Percentiles rank a stretch among this genome's conserved stretches.
phyloP scores from a whole-genome alignment of 2,888 invertebrate genomes.

The Drosophila limbata region DNA sequence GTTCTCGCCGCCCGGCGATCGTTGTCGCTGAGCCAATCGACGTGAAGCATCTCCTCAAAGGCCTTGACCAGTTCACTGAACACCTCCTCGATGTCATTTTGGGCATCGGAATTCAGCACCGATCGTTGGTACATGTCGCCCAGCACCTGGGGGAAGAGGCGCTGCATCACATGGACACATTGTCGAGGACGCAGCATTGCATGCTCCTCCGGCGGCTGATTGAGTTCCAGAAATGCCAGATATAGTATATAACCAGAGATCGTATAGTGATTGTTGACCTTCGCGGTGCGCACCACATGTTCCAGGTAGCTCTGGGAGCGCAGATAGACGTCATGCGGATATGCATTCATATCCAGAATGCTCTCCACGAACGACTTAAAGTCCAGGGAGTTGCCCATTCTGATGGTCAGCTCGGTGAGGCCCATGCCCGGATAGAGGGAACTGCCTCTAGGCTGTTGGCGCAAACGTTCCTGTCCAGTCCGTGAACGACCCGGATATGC shows the following conservation, averaged over 20 bases:
- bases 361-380: constrained; percentile 78
- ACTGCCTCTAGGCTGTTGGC: constrained; percentile 44
- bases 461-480: constrained; percentile 62
- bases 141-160: constrained; percentile 77
- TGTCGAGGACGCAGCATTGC: constrained; percentile 53
- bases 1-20: constrained; percentile 68
- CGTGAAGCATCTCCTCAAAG: constrained; percentile 63
- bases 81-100: constrained; percentile 67
- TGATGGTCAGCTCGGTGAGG: constrained; percentile 57
- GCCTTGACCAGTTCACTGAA: constrained; percentile 67
- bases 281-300: constrained; percentile 66
- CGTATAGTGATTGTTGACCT: constrained; percentile 58
- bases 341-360: constrained; percentile 49
- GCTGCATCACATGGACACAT: constrained; percentile 69
- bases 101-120: constrained; percentile 53
- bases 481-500: constrained; percentile 42
- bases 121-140: constrained; percentile 78
- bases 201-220: constrained; percentile 47
- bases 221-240: constrained; percentile 64
- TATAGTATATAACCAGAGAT: constrained; percentile 82
- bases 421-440: constrained; percentile 49
- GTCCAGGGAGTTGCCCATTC: constrained; percentile 64
- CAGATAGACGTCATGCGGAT: constrained; percentile 68
- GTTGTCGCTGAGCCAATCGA: constrained; percentile 78
- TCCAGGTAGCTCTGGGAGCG: constrained; percentile 71